A percentile compares a stretch with the other conserved stretches of the same genome.
Conservation (phyloP, 2,888 invertebrate species). For the Ectemnius cavifrons region DNA sequence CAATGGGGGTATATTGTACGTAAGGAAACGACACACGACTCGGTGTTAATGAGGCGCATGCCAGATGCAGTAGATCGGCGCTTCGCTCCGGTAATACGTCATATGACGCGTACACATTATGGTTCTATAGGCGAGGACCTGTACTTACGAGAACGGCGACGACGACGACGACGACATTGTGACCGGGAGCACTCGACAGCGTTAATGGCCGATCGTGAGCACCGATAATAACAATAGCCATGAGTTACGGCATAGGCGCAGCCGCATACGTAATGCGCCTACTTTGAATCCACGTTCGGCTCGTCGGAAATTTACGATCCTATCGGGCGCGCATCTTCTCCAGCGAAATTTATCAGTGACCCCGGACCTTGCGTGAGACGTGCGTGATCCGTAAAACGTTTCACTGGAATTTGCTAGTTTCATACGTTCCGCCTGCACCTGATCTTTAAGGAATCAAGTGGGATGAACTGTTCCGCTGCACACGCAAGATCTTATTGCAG, state of each 20-base stretch:
- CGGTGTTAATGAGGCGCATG: slow-evolving; percentile 7
- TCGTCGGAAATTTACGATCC: slow-evolving; percentile 45
- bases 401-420: too few relatives aligned
- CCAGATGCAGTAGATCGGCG: neutral
- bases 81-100: neutral
- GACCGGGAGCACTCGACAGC: slow-evolving; percentile 40
- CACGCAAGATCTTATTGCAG: too few relatives aligned
- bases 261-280: slow-evolving; percentile 51
- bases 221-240: slow-evolving; percentile 56
- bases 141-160: neutral
- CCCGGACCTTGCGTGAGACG: too few relatives aligned
- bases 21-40: neutral
- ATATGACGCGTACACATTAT: slow-evolving; percentile 21
- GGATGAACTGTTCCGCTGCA: too few relatives aligned
- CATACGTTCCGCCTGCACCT: too few relatives aligned
- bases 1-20: neutral
- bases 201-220: slow-evolving; percentile 53
- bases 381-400: too few relatives aligned
- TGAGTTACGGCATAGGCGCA: slow-evolving; percentile 49
- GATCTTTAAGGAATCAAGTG: too few relatives aligned
- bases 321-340: neutral
- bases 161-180: slow-evolving; percentile 20
- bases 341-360: slow-evolving; percentile 50
- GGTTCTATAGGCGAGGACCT: slow-evolving; percentile 13
- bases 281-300: slow-evolving; percentile 49